A percentile compares a stretch with the other conserved stretches of the same genome.
Conservation (phyloP, 1,140 invertebrate genomes). For the Monomorium pharaonis region DNA sequence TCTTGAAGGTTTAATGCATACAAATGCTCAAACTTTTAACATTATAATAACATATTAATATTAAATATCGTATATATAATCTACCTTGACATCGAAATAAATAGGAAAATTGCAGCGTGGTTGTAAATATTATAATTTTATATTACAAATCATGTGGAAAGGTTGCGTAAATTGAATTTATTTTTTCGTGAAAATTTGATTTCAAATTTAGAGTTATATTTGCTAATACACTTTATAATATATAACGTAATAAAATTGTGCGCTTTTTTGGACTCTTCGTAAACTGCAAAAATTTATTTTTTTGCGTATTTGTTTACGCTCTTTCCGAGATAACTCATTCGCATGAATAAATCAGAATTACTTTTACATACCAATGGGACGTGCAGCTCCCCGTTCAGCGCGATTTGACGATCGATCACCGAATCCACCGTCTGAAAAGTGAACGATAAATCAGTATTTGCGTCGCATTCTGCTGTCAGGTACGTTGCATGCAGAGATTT, state of each 20-base stretch:
- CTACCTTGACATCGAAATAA: too few species aligned
- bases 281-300: not conserved
- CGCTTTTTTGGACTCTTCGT: not conserved
- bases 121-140: not conserved
- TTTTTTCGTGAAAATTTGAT: not conserved
- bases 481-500: not conserved
- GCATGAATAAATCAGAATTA: not conserved
- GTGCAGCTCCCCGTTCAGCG: not conserved
- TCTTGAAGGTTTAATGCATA: not conserved
- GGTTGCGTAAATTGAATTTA: not conserved
- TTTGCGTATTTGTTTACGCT: not conserved
- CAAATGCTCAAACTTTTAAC: not conserved
- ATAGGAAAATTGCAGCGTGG: not conserved
- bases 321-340: not conserved
- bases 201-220: not conserved
- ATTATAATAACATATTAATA: too few species aligned
- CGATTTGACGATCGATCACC: not conserved
- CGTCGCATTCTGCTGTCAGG: not conserved
- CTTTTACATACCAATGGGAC: slow-evolving; percentile 23
- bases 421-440: slow-evolving; percentile 26
- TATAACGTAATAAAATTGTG: not conserved
- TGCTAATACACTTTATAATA: not conserved
- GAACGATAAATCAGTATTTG: slow-evolving; percentile 22
- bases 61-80: too few species aligned
- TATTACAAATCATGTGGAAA: not conserved